Evolutionary conservation across 2,113 vertebrate species (phyloP).

Genomic region (Miniopterus natalensis): DNA sequence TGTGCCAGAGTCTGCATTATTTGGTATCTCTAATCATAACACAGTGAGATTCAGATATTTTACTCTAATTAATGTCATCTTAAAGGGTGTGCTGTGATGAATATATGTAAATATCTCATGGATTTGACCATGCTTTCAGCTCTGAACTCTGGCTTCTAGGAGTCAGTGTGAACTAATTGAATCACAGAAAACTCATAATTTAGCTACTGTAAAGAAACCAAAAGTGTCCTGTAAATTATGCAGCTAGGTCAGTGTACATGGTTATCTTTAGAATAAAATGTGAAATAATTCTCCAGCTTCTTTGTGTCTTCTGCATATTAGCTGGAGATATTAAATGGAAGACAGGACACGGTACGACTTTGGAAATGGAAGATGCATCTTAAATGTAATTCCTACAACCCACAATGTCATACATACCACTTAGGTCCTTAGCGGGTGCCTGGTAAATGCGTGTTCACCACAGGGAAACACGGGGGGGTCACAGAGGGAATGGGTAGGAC

Average conservation of each 20-base stretch:
- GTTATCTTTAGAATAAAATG: constrained; percentile 40
- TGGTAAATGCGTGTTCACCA: neutral
- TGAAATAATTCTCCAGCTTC: constrained; percentile 1
- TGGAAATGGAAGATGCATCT: neutral
- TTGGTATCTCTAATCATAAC: constrained; percentile 66
- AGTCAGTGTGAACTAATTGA: constrained; percentile 79
- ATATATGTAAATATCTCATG: constrained; percentile 76
- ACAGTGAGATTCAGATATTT: constrained; percentile 79
- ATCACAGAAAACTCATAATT: constrained; percentile 83
- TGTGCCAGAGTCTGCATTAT: constrained; percentile 35
- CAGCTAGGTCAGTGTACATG: constrained; percentile 26
- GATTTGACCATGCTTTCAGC: constrained; percentile 77
- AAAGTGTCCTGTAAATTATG: constrained; percentile 64
- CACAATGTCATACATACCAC: neutral
- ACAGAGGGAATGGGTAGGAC: neutral
- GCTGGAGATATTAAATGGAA: neutral
- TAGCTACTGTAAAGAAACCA: constrained; percentile 79
- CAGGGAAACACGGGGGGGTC: neutral
- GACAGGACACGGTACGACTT: neutral
- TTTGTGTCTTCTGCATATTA: constrained; percentile 28
- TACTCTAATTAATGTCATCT: constrained; percentile 83
- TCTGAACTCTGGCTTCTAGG: constrained; percentile 83
- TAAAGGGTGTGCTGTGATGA: constrained; percentile 82
- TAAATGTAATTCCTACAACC: neutral
- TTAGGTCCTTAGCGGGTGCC: neutral